Percentiles rank a stretch among this genome's conserved stretches.
These are phyloP conservation scores for Thunnus maccoyii DNA, from an alignment of 2,113 vertebrate species.

Conservation along the genomic window DNA sequence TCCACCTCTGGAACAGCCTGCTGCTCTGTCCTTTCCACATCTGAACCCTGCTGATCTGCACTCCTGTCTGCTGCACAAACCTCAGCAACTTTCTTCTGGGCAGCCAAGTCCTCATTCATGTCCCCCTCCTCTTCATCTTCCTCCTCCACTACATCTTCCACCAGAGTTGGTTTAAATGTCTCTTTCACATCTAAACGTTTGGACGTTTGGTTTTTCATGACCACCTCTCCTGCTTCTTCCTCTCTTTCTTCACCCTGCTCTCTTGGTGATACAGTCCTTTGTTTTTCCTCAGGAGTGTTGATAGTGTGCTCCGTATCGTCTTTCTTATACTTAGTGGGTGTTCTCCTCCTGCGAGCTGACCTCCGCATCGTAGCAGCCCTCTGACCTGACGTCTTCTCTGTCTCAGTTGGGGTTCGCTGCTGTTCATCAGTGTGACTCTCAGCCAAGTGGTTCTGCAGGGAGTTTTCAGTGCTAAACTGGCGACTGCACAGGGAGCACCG, in stretches of 20 bases:
- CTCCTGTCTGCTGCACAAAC: conserved; percentile 74
- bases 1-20: conserved; percentile 81
- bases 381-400: conserved; percentile 2
- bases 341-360: conserved; percentile 89
- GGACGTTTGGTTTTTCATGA: neutral
- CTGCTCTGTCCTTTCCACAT: conserved; percentile 75
- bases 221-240: conserved; percentile 19
- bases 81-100: conserved; percentile 32
- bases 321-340: conserved; percentile 87
- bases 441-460: conserved; percentile 86
- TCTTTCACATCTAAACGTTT: conserved; percentile 49
- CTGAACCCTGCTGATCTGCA: conserved; percentile 75
- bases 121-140: conserved; percentile 71
- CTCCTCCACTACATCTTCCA: conserved; percentile 79
- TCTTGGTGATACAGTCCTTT: neutral
- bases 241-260: conserved; percentile 19
- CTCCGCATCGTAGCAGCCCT: conserved; percentile 70
- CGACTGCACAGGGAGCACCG: conserved; percentile 85
- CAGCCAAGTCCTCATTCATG: conserved; percentile 49
- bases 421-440: conserved; percentile 81
- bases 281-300: conserved; percentile 8
- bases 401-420: conserved; percentile 67
- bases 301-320: conserved; percentile 78
- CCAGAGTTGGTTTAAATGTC: conserved; percentile 71
- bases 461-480: conserved; percentile 87